Conservation (phyloP, 2,888 invertebrate species). For the Anticlea derivata region DNA sequence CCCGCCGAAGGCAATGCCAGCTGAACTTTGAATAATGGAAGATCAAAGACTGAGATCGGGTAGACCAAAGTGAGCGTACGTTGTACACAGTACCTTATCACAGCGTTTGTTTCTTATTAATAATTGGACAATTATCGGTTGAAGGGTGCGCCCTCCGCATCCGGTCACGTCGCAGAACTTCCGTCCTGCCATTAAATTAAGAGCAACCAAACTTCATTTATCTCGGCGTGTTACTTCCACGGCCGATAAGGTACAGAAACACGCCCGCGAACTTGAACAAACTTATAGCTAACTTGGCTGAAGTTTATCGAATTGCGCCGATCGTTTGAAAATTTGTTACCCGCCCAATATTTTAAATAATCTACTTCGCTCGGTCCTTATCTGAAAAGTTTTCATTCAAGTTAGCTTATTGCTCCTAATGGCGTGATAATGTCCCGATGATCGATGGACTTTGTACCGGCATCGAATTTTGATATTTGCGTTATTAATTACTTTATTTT, state of each 20-base stretch:
- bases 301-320: constrained; percentile 77
- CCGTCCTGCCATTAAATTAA: constrained; percentile 78
- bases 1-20: constrained; percentile 10
- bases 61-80: constrained; percentile 26
- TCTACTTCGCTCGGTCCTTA: constrained; percentile 63
- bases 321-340: constrained; percentile 80
- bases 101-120: constrained; percentile 47
- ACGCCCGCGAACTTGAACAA: constrained; percentile 66
- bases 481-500: constrained; percentile 14
- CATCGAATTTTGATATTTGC: constrained; percentile 21
- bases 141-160: constrained; percentile 50
- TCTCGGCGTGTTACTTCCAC: constrained; percentile 79
- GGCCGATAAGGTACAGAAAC: constrained; percentile 77
- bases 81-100: constrained; percentile 36
- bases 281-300: constrained; percentile 66
- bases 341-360: constrained; percentile 76
- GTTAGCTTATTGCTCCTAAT: constrained; percentile 41
- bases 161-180: constrained; percentile 75
- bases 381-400: constrained; percentile 57
- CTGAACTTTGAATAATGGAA: constrained; percentile 26
- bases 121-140: constrained; percentile 65
- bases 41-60: constrained; percentile 27
- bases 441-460: constrained; percentile 25
- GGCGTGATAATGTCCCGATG: constrained; percentile 39
- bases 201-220: constrained; percentile 81